Evolutionary conservation across 2,888 invertebrate genomes (phyloP).

Genomic region (Melitaea athalia): DNA sequence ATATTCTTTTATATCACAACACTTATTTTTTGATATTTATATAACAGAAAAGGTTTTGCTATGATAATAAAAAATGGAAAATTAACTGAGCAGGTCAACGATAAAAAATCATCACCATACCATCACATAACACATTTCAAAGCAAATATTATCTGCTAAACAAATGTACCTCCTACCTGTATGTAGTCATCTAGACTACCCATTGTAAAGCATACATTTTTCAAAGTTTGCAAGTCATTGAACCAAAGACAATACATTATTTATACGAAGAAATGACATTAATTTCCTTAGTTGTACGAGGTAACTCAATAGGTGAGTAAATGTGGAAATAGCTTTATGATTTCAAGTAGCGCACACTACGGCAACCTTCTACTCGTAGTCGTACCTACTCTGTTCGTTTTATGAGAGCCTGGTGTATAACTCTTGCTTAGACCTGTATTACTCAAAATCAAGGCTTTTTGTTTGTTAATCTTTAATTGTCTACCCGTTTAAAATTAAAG

Average conservation of each 20-base stretch:
- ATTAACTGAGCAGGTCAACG: background rate
- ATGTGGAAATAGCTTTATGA: constrained; percentile 12
- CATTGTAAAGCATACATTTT: background rate
- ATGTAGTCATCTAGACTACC: background rate
- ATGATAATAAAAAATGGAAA: background rate
- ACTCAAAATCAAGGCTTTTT: background rate
- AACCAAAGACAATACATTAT: background rate
- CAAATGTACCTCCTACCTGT: background rate
- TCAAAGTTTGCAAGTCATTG: background rate
- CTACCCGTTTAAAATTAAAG: background rate
- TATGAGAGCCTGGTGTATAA: constrained; percentile 29
- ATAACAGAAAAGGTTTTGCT: too few relatives aligned
- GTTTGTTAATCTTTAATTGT: too few relatives aligned
- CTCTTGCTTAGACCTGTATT: constrained; percentile 5
- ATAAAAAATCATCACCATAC: background rate
- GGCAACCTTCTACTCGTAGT: constrained; percentile 27
- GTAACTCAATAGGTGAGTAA: constrained; percentile 9
- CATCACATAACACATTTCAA: background rate
- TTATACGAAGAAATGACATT: constrained; percentile 8
- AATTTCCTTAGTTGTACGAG: constrained; percentile 7
- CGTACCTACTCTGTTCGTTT: background rate
- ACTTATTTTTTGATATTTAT: background rate
- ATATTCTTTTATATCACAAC: too few relatives aligned
- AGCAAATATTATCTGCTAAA: background rate
- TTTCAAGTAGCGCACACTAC: constrained; percentile 10